Evolutionary conservation across 92 coral and sea anemone species (phyloP).

Genomic region (Palythoa caribaeorum): DNA sequence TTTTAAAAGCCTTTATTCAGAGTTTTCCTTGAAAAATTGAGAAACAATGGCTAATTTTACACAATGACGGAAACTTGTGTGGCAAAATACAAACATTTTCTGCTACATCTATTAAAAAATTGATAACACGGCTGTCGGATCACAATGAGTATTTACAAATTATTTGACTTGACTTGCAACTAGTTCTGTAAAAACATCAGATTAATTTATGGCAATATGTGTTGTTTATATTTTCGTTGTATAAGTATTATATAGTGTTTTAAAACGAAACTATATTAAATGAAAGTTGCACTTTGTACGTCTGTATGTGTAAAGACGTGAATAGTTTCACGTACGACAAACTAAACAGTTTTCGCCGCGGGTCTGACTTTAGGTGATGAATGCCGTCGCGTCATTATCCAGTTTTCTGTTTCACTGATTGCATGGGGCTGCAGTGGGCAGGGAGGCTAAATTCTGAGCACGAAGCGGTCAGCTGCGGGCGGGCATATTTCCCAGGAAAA

Average conservation of each 20-base stretch:
- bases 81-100: not conserved
- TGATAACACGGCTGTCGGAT: not conserved
- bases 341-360: not conserved
- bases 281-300: not conserved
- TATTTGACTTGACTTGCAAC: not conserved
- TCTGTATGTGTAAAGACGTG: not conserved
- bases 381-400: not conserved
- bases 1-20: not conserved
- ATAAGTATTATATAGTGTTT: not conserved
- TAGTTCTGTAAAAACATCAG: not conserved
- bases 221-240: not conserved
- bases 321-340: slow-evolving; percentile 7
- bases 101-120: not conserved
- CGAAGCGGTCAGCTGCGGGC: too few relatives aligned
- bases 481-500: too few relatives aligned
- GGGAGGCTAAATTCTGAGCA: too few relatives aligned
- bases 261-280: not conserved
- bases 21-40: not conserved
- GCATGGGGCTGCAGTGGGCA: too few relatives aligned
- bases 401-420: not conserved
- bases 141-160: not conserved
- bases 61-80: too few relatives aligned
- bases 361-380: not conserved
- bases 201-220: not conserved
- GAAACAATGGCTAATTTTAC: not conserved